Percentiles rank a stretch among this genome's conserved stretches.
phyloP scores from a whole-genome alignment of 2,888 invertebrate species.

The Chirona hameri region DNA sequence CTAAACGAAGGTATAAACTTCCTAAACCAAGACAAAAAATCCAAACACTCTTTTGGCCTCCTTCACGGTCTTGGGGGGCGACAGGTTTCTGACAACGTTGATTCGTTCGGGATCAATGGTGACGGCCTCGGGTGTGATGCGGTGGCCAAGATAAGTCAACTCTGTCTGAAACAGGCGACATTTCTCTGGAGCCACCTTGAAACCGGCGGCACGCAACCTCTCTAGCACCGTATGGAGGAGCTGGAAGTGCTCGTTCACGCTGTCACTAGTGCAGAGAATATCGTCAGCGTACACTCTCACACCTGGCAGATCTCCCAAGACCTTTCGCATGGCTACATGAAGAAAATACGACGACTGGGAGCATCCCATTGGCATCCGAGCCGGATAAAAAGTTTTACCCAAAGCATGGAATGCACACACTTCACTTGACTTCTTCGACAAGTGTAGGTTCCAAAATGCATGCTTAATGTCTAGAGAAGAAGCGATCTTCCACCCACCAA shows the following conservation, averaged over 20 bases:
- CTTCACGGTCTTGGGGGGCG: too few species aligned
- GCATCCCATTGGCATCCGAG: background rate
- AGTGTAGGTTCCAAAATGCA: background rate
- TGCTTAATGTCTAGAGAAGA: background rate
- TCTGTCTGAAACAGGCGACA: background rate
- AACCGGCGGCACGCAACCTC: background rate
- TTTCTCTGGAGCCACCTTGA: background rate
- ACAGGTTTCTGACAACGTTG: too few species aligned
- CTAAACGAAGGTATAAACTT: too few species aligned
- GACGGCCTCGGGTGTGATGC: too few species aligned
- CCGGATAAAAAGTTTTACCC: background rate
- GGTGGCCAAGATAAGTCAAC: background rate
- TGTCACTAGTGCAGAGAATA: background rate
- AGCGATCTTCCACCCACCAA: background rate
- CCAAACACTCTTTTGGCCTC: too few species aligned
- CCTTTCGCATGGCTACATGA: background rate
- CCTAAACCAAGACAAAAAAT: too few species aligned
- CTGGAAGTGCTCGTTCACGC: background rate
- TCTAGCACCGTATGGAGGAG: background rate
- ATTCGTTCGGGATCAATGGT: too few species aligned
- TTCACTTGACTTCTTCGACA: background rate
- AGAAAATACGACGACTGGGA: background rate
- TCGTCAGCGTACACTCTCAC: background rate
- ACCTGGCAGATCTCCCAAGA: background rate
- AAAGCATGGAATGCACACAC: background rate